Evolutionary conservation across 53 echinoderm and acorn worm genomes (phyloP), one percentile per base, ranked within the genome.

Genomic region (Zoroaster sp.): DNA sequence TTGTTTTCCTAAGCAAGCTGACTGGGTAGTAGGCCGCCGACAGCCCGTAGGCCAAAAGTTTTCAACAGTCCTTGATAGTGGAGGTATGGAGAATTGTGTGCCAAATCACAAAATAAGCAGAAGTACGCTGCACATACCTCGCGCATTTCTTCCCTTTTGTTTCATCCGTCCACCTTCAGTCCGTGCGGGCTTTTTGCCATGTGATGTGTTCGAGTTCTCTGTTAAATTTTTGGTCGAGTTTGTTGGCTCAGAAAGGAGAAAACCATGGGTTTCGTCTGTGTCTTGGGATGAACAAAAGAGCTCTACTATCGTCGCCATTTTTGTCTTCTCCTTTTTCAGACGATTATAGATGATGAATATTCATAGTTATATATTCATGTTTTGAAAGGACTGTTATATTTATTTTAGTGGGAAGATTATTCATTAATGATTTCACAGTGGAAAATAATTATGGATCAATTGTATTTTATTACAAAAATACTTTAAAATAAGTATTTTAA

Each of bases 31-130:
- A 33, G 13, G 40, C 42, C 21, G 49, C 46, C 41, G 41, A 47
- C 85, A 34, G 70, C 70, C 85, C 85, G 85, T 85, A 85, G 85
- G 85, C 85, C 71, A 85, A 71, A 85, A 85, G 85, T 85, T 85
- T 85, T 71, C 34, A 35, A 38, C 51, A 46, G 21, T 10, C 20
- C 47, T 35, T 20, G 25, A 49, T 42, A 36, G 35, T 69, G 0
- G 10, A 36, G 85, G 85, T 85, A 85, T 85, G 85, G 85, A 85
- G 85, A 85, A 85, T 85, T 85, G 71, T 69, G 69, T 15, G 12
- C 28, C 35, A 4, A 69, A 69, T 66, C 43, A 40, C 85, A 20
- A 46, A 23, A 33, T 11, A 70, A 70, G 47, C 44, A 7, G 34
- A 1, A 5, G 28, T 11, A 4, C 21, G 12, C 36, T 21, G 23